Evolutionary conservation across 2,113 vertebrate species (phyloP).

Genomic region (Rhagologus leucostigma): DNA sequence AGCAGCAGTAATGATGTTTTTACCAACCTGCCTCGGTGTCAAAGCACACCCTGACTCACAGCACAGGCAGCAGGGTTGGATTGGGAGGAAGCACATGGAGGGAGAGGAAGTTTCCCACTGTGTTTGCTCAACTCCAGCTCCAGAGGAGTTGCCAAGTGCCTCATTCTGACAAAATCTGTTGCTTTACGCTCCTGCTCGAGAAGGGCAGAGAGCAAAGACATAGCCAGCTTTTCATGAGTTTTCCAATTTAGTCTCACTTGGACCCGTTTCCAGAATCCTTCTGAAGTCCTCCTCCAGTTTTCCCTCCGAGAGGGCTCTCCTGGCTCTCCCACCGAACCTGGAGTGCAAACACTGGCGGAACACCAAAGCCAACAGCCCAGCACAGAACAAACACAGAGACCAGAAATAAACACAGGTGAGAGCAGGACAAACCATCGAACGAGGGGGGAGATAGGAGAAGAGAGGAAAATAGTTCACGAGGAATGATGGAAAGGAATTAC

Average conservation of each 20-base stretch:
- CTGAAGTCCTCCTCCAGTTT: not conserved
- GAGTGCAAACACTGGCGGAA: slow-evolving; percentile 52
- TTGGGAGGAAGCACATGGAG: not conserved
- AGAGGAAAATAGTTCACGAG: not conserved
- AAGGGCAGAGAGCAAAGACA: not conserved
- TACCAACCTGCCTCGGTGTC: slow-evolving; percentile 44
- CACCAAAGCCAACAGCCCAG: slow-evolving; percentile 31
- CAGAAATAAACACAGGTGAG: not conserved
- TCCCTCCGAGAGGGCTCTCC: not conserved
- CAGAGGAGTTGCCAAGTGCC: not conserved
- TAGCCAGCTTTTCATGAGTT: not conserved
- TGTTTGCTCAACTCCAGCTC: not conserved
- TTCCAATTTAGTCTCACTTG: not conserved
- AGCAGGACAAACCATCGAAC: not conserved
- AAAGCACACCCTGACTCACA: not conserved
- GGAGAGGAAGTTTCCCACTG: not conserved
- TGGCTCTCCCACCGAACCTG: not conserved
- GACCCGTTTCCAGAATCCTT: not conserved
- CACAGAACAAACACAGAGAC: not conserved
- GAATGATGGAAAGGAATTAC: not conserved
- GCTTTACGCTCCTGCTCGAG: not conserved
- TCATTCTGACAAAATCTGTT: not conserved
- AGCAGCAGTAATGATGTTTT: not conserved
- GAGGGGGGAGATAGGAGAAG: not conserved
- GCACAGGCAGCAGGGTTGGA: not conserved